Evolutionary conservation across 2,797 vertebrate species (phyloP).

Genomic region (Siniperca obscura): DNA sequence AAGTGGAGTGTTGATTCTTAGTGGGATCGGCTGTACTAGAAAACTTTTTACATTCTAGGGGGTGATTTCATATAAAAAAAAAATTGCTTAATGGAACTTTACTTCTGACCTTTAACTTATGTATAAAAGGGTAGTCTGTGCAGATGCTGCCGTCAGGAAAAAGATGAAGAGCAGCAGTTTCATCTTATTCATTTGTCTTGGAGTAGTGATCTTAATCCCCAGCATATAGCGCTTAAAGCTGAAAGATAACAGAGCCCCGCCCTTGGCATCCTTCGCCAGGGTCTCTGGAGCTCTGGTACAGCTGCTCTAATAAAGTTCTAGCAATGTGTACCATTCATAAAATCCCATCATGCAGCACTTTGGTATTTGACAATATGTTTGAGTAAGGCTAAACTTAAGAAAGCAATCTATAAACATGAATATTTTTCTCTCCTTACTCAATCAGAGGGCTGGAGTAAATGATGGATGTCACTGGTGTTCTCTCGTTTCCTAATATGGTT

Average conservation of each 20-base stretch:
- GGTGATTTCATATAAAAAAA: background rate
- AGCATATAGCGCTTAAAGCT: constrained; percentile 43
- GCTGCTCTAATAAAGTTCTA: constrained; percentile 56
- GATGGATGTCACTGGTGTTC: constrained; percentile 1
- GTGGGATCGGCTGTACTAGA: background rate
- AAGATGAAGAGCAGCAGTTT: constrained; percentile 57
- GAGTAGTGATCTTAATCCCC: constrained; percentile 69
- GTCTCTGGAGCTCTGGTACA: constrained; percentile 55
- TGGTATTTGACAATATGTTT: constrained; percentile 39
- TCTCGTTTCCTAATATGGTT: constrained; percentile 20
- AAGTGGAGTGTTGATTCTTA: constrained; percentile 3
- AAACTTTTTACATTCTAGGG: background rate
- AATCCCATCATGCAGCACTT: constrained; percentile 18
- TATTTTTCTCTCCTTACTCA: constrained; percentile 26
- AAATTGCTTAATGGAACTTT: background rate
- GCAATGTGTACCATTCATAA: constrained; percentile 55
- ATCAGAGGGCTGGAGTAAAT: constrained; percentile 9
- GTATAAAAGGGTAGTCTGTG: background rate
- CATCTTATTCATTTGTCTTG: constrained; percentile 63
- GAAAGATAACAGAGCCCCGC: constrained; percentile 55
- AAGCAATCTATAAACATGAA: constrained; percentile 22
- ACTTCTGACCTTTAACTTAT: constrained; percentile 10
- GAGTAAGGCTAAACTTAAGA: constrained; percentile 31
- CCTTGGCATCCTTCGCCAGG: constrained; percentile 46
- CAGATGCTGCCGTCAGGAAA: constrained; percentile 55